phyloP scores from a whole-genome alignment of 2,888 invertebrate species.

The Pachydiplax longipennis region DNA sequence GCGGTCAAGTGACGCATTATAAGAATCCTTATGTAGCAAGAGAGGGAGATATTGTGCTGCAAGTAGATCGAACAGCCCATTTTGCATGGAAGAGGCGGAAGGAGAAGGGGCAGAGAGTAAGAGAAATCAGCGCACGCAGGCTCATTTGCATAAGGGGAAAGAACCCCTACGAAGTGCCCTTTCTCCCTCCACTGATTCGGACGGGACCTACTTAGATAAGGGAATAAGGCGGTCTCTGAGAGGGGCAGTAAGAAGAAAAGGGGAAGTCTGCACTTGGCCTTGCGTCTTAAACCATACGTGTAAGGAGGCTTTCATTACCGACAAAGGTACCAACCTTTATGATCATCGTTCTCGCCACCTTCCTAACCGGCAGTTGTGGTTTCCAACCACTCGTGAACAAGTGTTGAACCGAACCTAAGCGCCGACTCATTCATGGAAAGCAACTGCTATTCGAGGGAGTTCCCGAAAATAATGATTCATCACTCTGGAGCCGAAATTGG shows the following conservation, averaged over 20 bases:
- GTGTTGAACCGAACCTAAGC: neutral
- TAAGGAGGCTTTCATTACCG: neutral
- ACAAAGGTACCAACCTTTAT: neutral
- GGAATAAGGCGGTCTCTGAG: neutral
- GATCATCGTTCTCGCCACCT: neutral
- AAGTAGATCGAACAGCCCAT: neutral
- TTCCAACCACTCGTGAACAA: no score
- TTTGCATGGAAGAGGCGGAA: neutral
- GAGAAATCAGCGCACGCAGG: slow-evolving; percentile 3
- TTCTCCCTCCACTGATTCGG: neutral
- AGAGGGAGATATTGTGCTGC: neutral
- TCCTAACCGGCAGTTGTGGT: no score
- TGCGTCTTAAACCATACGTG: neutral
- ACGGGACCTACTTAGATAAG: slow-evolving; percentile 35
- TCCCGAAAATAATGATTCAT: neutral
- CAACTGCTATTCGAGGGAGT: neutral
- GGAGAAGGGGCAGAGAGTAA: neutral
- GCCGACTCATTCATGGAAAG: neutral
- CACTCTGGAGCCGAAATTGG: no score
- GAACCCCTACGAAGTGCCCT: neutral
- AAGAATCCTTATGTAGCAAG: neutral
- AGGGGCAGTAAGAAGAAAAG: neutral
- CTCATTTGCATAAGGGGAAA: slow-evolving; percentile 23
- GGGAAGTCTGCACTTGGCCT: slow-evolving; percentile 30
- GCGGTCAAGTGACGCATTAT: neutral